phyloP scores from a whole-genome alignment of 2,797 vertebrate species.

The Pseudocheirus occidentalis region DNA sequence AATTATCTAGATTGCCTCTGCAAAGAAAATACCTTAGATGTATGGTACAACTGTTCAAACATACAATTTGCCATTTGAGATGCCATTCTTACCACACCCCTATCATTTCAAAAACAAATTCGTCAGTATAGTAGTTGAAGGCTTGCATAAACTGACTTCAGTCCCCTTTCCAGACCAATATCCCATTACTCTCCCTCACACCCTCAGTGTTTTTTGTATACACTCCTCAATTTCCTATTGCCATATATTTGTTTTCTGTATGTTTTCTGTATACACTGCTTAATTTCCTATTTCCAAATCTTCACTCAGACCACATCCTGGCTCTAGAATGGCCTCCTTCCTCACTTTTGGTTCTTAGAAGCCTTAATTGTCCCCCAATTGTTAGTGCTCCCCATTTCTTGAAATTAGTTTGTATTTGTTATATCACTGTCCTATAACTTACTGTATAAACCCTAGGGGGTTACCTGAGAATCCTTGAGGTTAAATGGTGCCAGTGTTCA shows the following conservation, averaged over 20 bases:
- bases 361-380: background rate
- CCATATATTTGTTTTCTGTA: too few species aligned
- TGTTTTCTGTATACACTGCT: background rate
- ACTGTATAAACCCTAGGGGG: background rate
- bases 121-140: background rate
- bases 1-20: background rate
- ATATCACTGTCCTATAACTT: background rate
- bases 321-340: background rate
- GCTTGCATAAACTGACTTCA: background rate
- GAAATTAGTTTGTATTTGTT: background rate
- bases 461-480: background rate
- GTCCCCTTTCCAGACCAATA: background rate
- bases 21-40: background rate
- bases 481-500: background rate
- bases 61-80: background rate
- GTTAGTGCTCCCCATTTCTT: background rate
- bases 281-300: background rate
- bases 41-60: background rate
- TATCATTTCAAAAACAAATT: background rate
- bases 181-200: background rate
- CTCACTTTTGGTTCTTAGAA: background rate
- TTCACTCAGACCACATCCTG: background rate
- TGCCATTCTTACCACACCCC: background rate
- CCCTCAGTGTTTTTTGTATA: background rate
- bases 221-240: background rate